Base-by-base conservation (phyloP, 2,888 invertebrate genomes). In the Cepaea hortensis region DNA sequence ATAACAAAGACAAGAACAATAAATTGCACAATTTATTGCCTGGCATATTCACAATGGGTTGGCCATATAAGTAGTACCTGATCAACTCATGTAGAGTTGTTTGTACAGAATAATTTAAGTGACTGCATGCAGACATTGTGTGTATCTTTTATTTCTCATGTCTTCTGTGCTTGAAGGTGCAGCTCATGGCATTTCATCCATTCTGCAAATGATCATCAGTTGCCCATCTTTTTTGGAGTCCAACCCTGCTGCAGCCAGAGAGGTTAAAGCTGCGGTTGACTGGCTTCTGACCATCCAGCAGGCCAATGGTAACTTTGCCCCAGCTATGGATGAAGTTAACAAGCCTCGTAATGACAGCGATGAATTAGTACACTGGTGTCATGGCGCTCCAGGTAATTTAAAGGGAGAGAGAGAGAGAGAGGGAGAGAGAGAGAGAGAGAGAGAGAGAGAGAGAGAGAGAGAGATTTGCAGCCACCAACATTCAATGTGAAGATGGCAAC, bases 331-430 rank as follows among this genome's bases (percentile, higher is more conserved):
- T 90, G 97, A 97, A 93, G 94, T 96, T 83, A 96, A 4, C 88
- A 91, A 87, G 15, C 81, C 86, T n/a, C 90, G 93, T 4, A 46
- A 85, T 48, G 94, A 94, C 35, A 94, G 95, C 18, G 96, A 97
- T 87, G 96, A 97, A 88, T 95, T 98, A 18, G 96, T 98, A 0
- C 98, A 98, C 93, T 98, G 98, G 98, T 98, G 98, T 93, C 98
- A 98, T 93, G 98, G 98, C 0, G 97, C 97, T 15, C 96, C 97
- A 13, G 98, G 95, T 95, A 91, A 55, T 35, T 62, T 55, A 9
- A 0, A 55, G 55, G 2, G 11, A 55, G 55, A 55, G 55, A 55
- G 11, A 11, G 55, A 55, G 55, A 55, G 11, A 55, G 55, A 6
- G 6, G 3, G 55, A 55, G 55, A 35, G 35, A 35, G 35, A 55